phyloP scores from a whole-genome alignment of 2,888 invertebrate species.

The Carterocephalus palaemon region DNA sequence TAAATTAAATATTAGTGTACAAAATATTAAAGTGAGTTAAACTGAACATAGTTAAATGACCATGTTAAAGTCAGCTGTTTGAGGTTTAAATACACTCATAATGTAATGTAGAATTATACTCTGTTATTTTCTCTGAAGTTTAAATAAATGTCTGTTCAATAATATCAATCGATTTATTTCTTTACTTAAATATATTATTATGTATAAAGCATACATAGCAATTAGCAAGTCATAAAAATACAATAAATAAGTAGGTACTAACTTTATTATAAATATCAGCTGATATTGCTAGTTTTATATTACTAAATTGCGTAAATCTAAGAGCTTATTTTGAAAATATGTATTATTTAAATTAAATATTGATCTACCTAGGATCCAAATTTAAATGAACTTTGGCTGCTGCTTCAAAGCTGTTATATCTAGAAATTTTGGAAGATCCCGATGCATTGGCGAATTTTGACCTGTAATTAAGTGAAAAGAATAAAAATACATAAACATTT shows the following conservation, averaged over 20 bases:
- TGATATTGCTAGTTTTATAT: no score
- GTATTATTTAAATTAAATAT: constrained; percentile 25
- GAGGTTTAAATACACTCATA: constrained; percentile 26
- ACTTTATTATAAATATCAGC: no score
- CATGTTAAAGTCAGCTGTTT: constrained; percentile 15
- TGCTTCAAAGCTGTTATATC: constrained; percentile 84
- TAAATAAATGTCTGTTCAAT: constrained; percentile 76
- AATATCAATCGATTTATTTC: constrained; percentile 45
- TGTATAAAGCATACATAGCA: constrained; percentile 26
- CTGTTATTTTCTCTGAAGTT: constrained; percentile 72
- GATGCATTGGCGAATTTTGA: constrained; percentile 35
- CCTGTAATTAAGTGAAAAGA: constrained; percentile 45
- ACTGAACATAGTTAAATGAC: neutral
- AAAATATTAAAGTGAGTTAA: constrained; percentile 8
- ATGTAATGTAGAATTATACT: constrained; percentile 50
- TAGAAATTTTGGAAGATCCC: constrained; percentile 78
- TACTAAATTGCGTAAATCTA: no score
- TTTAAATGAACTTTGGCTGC: constrained; percentile 76
- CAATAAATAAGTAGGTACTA: no score
- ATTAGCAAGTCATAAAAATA: constrained; percentile 2
- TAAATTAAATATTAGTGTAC: constrained; percentile 4
- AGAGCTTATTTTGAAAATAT: no score
- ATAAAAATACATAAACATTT: constrained; percentile 1
- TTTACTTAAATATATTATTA: constrained; percentile 23
- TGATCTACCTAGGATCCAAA: no score